Percentiles rank a stretch among this genome's conserved stretches.
Evolutionary conservation across 2,113 vertebrate genomes (phyloP).

Genomic region (Engraulis encrasicolus): DNA sequence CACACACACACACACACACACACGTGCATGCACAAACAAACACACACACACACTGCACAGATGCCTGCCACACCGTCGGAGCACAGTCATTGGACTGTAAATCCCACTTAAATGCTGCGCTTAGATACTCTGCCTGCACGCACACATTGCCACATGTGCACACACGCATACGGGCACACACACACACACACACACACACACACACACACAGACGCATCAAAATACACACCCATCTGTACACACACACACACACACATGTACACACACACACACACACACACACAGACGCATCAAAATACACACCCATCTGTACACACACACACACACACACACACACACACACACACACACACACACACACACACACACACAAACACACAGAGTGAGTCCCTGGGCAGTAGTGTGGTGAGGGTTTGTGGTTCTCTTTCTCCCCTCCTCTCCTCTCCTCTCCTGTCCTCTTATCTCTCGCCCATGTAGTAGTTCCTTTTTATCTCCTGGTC

Average conservation of each 20-base stretch:
- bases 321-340: not conserved
- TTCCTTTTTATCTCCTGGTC: not conserved
- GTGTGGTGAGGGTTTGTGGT: constrained; percentile 36
- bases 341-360: not conserved
- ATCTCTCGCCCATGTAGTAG: not conserved
- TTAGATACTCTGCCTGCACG: constrained; percentile 53
- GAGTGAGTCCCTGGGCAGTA: not conserved
- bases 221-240: not conserved
- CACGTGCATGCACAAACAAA: no score
- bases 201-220: not conserved
- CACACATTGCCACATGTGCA: not conserved
- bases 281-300: not conserved
- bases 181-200: not conserved
- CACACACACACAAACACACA: not conserved
- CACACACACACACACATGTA: not conserved
- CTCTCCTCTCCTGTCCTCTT: not conserved
- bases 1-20: no score
- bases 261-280: no score
- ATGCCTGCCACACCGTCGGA: constrained; percentile 24
- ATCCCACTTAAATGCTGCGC: constrained; percentile 61
- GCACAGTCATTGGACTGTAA: constrained; percentile 54
- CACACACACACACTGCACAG: no score
- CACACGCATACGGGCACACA: constrained; percentile 29
- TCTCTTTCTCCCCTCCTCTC: not conserved
- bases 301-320: not conserved